These are phyloP conservation scores for Noctua janthe DNA, from an alignment of 2,888 invertebrate genomes.

Conservation along the genomic window DNA sequence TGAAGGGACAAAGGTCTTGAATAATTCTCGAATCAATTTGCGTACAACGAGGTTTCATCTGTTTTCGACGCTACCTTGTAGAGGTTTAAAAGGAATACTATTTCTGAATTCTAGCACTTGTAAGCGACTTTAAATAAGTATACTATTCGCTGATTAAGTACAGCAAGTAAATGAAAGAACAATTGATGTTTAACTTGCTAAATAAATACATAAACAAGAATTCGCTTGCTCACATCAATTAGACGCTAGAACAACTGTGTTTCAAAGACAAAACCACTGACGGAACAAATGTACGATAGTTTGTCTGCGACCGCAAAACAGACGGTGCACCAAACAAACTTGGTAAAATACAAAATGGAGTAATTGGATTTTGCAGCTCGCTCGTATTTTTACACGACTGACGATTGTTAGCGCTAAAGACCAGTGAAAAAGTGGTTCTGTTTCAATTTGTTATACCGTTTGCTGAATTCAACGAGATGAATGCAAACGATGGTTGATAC, in stretches of 20 bases:
- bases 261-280: conserved; percentile 37
- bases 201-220: background rate
- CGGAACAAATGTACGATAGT: conserved; percentile 41
- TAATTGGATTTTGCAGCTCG: conserved; percentile 55
- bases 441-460: conserved; percentile 34
- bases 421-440: conserved; percentile 34
- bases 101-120: background rate
- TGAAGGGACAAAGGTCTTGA: conserved; percentile 43
- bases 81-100: background rate
- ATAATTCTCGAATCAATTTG: conserved; percentile 56
- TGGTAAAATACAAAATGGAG: conserved; percentile 55
- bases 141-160: background rate
- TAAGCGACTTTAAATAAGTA: background rate
- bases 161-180: background rate
- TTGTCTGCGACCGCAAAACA: conserved; percentile 52
- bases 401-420: conserved; percentile 41
- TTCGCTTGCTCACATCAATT: conserved; percentile 17
- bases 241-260: conserved; percentile 15
- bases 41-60: conserved; percentile 15
- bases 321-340: conserved; percentile 56
- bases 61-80: background rate
- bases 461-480: conserved; percentile 23
- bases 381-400: conserved; percentile 50
- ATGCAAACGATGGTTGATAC: background rate
- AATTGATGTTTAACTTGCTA: background rate